Conservation (phyloP, 2,113 vertebrate species). For the Tauraco erythrolophus region DNA sequence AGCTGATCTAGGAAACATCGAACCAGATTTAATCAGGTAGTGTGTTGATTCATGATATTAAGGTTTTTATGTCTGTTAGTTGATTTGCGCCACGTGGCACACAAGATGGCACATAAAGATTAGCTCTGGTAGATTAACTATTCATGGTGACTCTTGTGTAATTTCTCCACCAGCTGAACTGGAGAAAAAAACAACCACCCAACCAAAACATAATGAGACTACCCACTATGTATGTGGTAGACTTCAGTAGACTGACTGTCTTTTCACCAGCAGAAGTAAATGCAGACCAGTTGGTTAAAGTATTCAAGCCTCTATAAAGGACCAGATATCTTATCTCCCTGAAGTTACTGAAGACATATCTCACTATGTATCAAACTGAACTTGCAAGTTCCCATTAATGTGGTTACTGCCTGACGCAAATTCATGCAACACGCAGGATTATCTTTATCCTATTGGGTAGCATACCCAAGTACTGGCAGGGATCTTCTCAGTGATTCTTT, state of each 20-base stretch:
- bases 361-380: background rate
- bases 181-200: background rate
- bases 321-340: background rate
- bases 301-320: background rate
- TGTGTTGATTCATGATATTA: background rate
- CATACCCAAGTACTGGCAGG: background rate
- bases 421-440: background rate
- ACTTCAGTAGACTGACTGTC: background rate
- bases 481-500: background rate
- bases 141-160: background rate
- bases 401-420: background rate
- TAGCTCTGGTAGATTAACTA: background rate
- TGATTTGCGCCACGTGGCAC: background rate
- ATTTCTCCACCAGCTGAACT: background rate
- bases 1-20: background rate
- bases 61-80: background rate
- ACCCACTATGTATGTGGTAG: background rate
- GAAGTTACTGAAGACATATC: background rate
- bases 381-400: background rate
- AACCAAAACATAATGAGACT: background rate
- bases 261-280: background rate
- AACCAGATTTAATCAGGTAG: background rate
- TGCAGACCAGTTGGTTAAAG: background rate
- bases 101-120: background rate
- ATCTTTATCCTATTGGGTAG: background rate